A percentile compares a stretch with the other conserved stretches of the same genome.
These are phyloP conservation scores for Tenualosa ilisha DNA, from an alignment of 2,797 vertebrate species.

Conservation along the genomic window DNA sequence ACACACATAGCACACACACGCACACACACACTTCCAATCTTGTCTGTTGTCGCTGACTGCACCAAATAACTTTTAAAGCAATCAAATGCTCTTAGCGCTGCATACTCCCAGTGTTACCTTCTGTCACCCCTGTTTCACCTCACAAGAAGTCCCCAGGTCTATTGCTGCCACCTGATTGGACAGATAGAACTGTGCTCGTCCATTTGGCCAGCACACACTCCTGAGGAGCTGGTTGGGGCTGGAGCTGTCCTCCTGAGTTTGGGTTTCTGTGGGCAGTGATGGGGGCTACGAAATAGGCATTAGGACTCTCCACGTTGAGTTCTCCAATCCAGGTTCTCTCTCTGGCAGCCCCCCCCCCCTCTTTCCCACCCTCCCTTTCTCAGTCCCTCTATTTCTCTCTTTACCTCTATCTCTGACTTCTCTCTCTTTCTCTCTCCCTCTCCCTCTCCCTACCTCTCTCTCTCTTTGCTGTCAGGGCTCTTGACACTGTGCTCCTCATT, in stretches of 20 bases:
- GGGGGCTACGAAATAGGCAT: background rate
- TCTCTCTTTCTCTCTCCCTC: background rate
- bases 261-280: background rate
- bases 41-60: background rate
- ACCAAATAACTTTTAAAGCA: background rate
- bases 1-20: too few species aligned
- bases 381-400: background rate
- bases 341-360: background rate
- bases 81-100: background rate
- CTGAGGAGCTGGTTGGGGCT: background rate
- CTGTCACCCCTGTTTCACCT: background rate
- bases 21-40: background rate
- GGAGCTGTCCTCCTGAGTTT: background rate
- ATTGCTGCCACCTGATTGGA: background rate
- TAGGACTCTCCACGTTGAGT: background rate
- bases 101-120: background rate
- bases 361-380: background rate
- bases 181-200: background rate
- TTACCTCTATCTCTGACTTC: too few species aligned
- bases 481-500: slow-evolving; percentile 15
- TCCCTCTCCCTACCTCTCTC: background rate
- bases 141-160: background rate
- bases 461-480: background rate
- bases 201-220: background rate
- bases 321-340: background rate